Percentiles rank a stretch among this genome's conserved stretches.
These are phyloP conservation scores for Clarias magur DNA, from an alignment of 2,113 vertebrate genomes.

Conservation along the genomic window DNA sequence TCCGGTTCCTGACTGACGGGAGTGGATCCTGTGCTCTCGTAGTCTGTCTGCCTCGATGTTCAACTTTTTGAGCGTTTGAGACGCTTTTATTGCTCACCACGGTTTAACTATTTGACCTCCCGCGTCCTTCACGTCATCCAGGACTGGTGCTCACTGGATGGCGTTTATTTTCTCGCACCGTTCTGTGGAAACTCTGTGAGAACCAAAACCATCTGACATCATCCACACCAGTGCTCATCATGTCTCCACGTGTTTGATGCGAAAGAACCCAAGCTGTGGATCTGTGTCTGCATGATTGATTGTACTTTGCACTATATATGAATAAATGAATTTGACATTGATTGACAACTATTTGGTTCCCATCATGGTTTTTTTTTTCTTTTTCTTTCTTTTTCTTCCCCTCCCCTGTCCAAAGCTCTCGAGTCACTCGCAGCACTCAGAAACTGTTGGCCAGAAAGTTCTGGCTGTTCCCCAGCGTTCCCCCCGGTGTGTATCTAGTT, in stretches of 20 bases:
- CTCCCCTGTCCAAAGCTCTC: background rate
- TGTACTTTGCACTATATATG: background rate
- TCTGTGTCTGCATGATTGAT: background rate
- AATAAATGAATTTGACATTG: background rate
- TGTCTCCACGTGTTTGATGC: background rate
- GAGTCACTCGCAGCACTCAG: background rate
- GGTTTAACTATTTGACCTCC: background rate
- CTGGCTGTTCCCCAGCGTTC: slow-evolving; percentile 3
- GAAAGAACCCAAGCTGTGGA: background rate
- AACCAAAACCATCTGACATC: background rate
- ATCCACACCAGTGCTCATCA: background rate
- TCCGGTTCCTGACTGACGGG: background rate
- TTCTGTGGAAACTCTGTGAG: background rate
- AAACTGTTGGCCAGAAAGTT: slow-evolving; percentile 11
- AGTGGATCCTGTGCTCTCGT: background rate
- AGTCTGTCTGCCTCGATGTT: background rate
- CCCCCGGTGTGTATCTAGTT: background rate
- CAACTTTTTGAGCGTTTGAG: background rate
- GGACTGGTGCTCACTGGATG: background rate
- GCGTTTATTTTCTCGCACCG: background rate
- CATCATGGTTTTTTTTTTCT: background rate
- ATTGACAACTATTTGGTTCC: no score
- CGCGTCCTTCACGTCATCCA: background rate
- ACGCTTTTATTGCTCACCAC: background rate
- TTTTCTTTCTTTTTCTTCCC: no score